These are phyloP conservation scores for Pristis pectinata DNA, from an alignment of 2,797 vertebrate genomes.

Conservation along the genomic window DNA sequence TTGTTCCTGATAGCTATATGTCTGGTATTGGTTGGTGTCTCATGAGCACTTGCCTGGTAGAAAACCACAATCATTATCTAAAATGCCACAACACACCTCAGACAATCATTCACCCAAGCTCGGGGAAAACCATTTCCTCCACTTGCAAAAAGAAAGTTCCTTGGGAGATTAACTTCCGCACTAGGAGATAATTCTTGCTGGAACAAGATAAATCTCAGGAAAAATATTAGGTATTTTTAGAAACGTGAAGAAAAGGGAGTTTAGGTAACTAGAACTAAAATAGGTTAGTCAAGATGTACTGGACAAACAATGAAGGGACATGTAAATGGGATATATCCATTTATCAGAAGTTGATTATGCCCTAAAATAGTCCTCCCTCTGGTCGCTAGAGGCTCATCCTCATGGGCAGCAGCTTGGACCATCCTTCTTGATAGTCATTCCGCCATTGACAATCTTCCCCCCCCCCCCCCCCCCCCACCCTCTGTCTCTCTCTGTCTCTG, in stretches of 20 bases:
- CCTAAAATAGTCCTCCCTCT: neutral
- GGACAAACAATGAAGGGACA: too few species aligned
- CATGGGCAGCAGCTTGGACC: neutral
- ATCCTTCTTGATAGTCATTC: neutral
- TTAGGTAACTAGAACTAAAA: neutral
- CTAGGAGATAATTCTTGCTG: neutral
- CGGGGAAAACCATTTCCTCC: neutral
- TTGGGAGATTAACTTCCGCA: neutral
- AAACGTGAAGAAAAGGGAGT: neutral
- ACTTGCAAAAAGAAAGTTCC: neutral
- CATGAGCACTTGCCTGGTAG: neutral
- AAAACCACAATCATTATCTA: neutral
- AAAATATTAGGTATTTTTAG: slow-evolving; percentile 4
- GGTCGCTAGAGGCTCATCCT: neutral
- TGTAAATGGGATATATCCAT: too few species aligned
- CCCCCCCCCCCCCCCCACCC: neutral
- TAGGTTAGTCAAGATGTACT: too few species aligned
- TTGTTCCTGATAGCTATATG: neutral
- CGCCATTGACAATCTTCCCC: neutral
- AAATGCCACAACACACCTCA: neutral
- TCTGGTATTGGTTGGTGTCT: neutral
- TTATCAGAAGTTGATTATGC: too few species aligned
- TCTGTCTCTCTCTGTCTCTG: neutral
- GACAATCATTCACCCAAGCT: neutral
- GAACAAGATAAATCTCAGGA: neutral